Base-by-base conservation (phyloP, 2,797 vertebrate genomes). In the Rhyacichthys aspro region DNA sequence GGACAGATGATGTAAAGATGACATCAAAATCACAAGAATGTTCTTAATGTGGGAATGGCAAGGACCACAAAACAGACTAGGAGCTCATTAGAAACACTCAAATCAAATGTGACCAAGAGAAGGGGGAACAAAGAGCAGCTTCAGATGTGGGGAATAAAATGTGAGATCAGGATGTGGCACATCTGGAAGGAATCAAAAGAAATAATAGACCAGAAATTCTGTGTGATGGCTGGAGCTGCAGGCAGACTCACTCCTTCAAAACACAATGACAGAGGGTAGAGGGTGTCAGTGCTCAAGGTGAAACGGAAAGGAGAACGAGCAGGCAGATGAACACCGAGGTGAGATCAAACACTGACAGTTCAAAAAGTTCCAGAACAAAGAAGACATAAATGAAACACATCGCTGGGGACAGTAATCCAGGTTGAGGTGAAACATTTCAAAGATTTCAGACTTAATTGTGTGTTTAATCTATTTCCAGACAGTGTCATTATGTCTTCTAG, bases 321-420 rank as follows among this genome's bases (percentile, higher is more conserved):
- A 74, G 72, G 67, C 63, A 59, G 81, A 74, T 8, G 15, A 75
- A 70, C 66, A 59, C 41, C 9, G 59, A 78, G 65, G 55, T 39
- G 14, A 82, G 79, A 87, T 86, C 81, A 87, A 83, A 81, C 69
- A 80, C 65, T 64, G 60, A 57, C 55, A 72, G 76, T 76, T 86
- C 74, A 83, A 78, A 78, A 87, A 77, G 72, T 77, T 55, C 52
- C 59, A 63, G 76, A 83, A 81, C 73, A 86, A 88, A 79, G 79
- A 48, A 46, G 44, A 42, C 55, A 68, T 74, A 70, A 84, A 84
- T 86, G 66, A 86, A 72, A 72, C 57, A 57, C 75, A 74, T 71
- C 68, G 65, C 50, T 48, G 34, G 67, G 76, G 55, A 55, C 70
- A 75, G 74, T 62, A 55, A 72, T 79, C 80, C 44, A 7, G 7